Base-by-base conservation (phyloP, 2,113 vertebrate genomes). In the Athene cunicularia region DNA sequence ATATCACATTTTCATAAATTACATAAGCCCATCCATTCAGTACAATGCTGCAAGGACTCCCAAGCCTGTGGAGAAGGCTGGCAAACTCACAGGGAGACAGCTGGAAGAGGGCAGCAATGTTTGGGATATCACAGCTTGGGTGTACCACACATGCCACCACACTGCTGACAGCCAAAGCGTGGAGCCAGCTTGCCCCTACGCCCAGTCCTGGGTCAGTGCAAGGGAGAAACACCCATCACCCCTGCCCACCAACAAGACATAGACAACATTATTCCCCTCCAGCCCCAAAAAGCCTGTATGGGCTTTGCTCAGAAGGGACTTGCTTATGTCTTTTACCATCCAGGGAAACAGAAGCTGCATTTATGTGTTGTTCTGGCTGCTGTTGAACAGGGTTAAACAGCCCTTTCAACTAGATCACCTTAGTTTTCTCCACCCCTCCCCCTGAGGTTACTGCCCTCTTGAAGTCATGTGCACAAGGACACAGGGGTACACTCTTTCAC, bases 131-230 rank as follows among this genome's bases (percentile, higher is more conserved):
- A 20, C 47, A 82, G 60, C 45, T 82, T 8, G 3, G 39, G 20
- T 17, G 21, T 23, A 12, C 22, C 3, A 1, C 30, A 20, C 5
- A 3, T 16, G 9, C 20, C 37, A 58, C 28, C 12, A 20, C 1
- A 1, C 33, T 66, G 75, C 63, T 63, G 45, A 32, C 45, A 76
- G 82, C 26, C 76, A 43, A 53, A 49, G 35, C 9, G 3, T 7
- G 15, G 21, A 66, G 58, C 33, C 60, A 49, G 20, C 67, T 55
- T 35, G 30, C 28, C 12, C 55, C 60, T 24, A 15, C 39, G 67
- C 21, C 28, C 73, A 53, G 72, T 23, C 18, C 60, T 28, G 19
- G 18, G 8, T 12, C 21, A 37, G 11, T 15, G 9, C 26, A 77
- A 82, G 33, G 23, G 33, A 43, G 37, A 82, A 64, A 58, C 6